These are phyloP conservation scores for Nesoenas mayeri DNA, from an alignment of 2,113 vertebrate genomes.

Conservation along the genomic window DNA sequence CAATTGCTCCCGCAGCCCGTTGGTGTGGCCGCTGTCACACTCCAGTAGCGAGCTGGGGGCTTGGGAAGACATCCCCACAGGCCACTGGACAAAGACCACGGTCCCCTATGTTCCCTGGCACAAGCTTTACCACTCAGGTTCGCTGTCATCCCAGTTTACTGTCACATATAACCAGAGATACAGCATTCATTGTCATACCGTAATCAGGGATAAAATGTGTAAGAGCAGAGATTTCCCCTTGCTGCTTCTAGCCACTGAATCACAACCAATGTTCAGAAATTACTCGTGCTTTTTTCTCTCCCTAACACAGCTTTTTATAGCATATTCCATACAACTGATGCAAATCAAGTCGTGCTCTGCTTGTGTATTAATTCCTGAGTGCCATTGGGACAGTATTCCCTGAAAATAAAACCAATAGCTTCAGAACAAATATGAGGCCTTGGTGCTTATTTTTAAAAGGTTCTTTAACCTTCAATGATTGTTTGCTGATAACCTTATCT, in stretches of 20 bases:
- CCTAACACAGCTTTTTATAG: not conserved
- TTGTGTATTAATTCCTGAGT: not conserved
- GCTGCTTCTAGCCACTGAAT: not conserved
- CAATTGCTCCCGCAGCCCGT: rapidly evolving
- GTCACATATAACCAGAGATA: not conserved
- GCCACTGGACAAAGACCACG: not conserved
- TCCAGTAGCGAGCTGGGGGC: not conserved
- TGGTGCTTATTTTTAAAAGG: too few relatives aligned
- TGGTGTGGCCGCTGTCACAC: not conserved
- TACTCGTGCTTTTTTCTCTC: not conserved
- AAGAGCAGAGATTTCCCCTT: not conserved
- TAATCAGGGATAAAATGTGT: not conserved
- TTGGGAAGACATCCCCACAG: not conserved
- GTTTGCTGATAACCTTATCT: too few relatives aligned
- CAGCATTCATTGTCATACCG: not conserved
- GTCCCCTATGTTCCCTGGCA: not conserved
- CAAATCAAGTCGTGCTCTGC: not conserved
- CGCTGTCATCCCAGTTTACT: not conserved
- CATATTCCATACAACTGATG: not conserved
- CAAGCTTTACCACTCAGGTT: not conserved
- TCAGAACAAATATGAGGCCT: too few relatives aligned
- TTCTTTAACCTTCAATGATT: too few relatives aligned
- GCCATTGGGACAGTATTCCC: too few relatives aligned
- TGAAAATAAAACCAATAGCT: too few relatives aligned
- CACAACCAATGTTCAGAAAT: not conserved